Evolutionary conservation across 2,888 invertebrate species (phyloP).

Genomic region (Euphydryas editha): DNA sequence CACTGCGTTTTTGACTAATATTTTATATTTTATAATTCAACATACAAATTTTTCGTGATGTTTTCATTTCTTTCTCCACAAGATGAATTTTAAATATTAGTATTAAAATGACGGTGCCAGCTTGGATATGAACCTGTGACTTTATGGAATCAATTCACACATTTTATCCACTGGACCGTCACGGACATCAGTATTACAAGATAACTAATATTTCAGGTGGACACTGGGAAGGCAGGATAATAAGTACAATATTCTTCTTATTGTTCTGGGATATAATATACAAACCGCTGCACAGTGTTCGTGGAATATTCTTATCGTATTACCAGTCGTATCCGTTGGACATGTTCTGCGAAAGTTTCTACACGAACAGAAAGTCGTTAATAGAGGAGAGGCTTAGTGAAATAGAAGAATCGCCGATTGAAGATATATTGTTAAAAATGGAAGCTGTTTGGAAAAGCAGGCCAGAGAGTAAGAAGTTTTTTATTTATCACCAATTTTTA

Average conservation of each 20-base stretch:
- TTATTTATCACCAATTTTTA: too few relatives aligned
- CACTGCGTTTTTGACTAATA: too few relatives aligned
- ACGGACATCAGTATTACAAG: not conserved
- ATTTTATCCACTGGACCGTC: too few relatives aligned
- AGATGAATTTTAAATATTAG: too few relatives aligned
- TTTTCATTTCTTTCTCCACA: too few relatives aligned
- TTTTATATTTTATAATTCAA: too few relatives aligned
- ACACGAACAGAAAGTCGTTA: slow-evolving; percentile 81
- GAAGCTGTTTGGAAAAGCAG: slow-evolving; percentile 72
- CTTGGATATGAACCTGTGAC: too few relatives aligned
- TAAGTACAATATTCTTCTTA: slow-evolving; percentile 85
- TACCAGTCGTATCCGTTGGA: slow-evolving; percentile 90
- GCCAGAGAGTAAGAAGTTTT: slow-evolving; percentile 66
- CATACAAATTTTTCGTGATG: too few relatives aligned
- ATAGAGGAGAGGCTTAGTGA: slow-evolving; percentile 82
- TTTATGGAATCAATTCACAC: too few relatives aligned
- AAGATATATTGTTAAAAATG: slow-evolving; percentile 73
- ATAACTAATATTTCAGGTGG: slow-evolving; percentile 72
- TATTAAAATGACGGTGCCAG: too few relatives aligned
- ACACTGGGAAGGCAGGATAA: slow-evolving; percentile 89
- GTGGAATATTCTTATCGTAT: slow-evolving; percentile 85
- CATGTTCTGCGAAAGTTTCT: slow-evolving; percentile 86
- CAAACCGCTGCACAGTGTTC: slow-evolving; percentile 68
- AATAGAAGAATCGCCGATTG: slow-evolving; percentile 58
- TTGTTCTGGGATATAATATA: slow-evolving; percentile 92